Conservation (phyloP, 2,113 vertebrate species). For the Anarhynchus alexandrinus region DNA sequence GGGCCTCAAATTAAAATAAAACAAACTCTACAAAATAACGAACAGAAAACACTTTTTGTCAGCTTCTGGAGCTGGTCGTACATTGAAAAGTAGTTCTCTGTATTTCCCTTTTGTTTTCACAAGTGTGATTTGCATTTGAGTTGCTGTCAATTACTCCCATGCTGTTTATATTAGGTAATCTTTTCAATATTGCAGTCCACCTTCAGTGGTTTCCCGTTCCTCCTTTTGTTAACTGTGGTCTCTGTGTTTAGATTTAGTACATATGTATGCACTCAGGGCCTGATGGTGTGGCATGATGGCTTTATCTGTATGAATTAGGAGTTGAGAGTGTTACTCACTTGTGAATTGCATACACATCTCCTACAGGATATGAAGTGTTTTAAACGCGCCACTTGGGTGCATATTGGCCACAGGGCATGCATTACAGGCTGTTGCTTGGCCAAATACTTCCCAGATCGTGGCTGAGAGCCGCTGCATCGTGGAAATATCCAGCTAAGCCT, state of each 20-base stretch:
- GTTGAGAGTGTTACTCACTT: rapidly evolving
- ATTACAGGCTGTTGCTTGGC: rapidly evolving
- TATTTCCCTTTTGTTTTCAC: neutral
- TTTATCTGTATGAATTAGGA: neutral
- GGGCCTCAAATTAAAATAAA: neutral
- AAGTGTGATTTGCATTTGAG: neutral
- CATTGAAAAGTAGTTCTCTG: neutral
- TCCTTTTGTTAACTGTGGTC: neutral
- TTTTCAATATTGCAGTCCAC: neutral
- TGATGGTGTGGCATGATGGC: neutral
- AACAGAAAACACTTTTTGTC: neutral
- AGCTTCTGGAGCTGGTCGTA: neutral
- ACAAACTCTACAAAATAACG: neutral
- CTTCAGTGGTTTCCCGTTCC: neutral
- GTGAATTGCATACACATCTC: neutral
- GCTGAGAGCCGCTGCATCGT: neutral
- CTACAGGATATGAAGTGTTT: neutral
- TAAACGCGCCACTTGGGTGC: neutral
- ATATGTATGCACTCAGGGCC: neutral
- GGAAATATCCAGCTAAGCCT: neutral
- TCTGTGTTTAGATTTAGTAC: neutral
- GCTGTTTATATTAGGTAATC: neutral
- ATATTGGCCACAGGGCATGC: rapidly evolving
- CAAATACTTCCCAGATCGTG: neutral
- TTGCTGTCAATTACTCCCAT: neutral